Base-by-base conservation (phyloP, 2,113 vertebrate genomes). In the Acanthisitta chloris region DNA sequence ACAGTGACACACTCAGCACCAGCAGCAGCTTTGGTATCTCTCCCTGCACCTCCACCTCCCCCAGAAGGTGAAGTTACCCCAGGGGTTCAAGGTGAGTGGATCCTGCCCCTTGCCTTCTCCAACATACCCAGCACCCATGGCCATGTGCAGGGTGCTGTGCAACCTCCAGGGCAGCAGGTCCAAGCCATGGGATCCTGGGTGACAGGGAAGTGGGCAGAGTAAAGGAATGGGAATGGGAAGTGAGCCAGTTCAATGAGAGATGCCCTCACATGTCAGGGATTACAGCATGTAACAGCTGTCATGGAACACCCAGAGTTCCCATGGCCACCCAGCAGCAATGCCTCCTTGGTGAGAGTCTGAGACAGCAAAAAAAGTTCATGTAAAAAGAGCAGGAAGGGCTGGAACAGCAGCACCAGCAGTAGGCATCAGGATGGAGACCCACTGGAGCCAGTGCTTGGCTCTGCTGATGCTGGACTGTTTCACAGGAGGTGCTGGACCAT, bases 161-260 rank as follows among this genome's bases (percentile, higher is more conserved):
- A 64, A 33, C 2, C 10, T 49, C 45, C 25, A 8, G 3, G 55
- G 38, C 25, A 40, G 45, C 7, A 21, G 4, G 11, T 20, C 31
- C 26, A 45, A 46, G 45, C 54, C 34, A 1, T 0, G 1, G 43
- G 23, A 29, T 16, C 16, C n/a, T 31, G 33, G 25, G 29, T 36
- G 33, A 58, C 25, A 36, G 36, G 31, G 43, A 58, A 51, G 40
- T 1, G 52, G 29, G 29, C 42, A 40, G 4, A 29, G n/a, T n/a
- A n/a, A n/a, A n/a, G n/a, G n/a, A n/a, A n/a, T n/a, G n/a, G n/a
- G n/a, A n/a, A n/a, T n/a, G n/a, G n/a, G n/a, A n/a, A n/a, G 31
- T 0, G 2, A 87, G 45, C 25, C 76, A 76, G 43, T 0, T 0
- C 28, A n/a, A 0, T 0, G 5, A 46, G 55, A 67, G n/a, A 20